These are phyloP conservation scores for Drosophila antonietae DNA, from an alignment of 2,888 invertebrate genomes.

Conservation along the genomic window DNA sequence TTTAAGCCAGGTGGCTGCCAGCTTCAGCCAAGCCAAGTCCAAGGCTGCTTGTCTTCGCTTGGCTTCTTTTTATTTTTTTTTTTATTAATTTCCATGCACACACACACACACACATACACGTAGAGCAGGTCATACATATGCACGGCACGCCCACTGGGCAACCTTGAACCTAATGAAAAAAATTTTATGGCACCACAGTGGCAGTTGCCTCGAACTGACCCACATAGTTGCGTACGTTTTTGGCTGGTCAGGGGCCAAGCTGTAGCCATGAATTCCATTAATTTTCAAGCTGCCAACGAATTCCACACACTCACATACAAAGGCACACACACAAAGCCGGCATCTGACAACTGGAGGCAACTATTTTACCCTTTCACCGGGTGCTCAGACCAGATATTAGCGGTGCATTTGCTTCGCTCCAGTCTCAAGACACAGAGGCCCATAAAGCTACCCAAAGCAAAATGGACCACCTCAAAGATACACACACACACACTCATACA, in stretches of 20 bases:
- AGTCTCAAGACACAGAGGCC: slow-evolving; percentile 43
- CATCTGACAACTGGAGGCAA: slow-evolving; percentile 55
- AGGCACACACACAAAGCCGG: slow-evolving; percentile 17
- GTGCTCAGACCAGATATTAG: slow-evolving; percentile 62
- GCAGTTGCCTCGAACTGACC: slow-evolving; percentile 60
- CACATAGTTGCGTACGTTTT: slow-evolving; percentile 61
- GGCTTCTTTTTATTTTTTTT: slow-evolving; percentile 2
- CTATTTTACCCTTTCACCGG: slow-evolving; percentile 75
- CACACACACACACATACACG: slow-evolving; percentile 29
- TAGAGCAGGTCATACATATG: not conserved
- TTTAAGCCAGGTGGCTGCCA: slow-evolving; percentile 18
- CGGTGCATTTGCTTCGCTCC: slow-evolving; percentile 62
- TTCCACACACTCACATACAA: slow-evolving; percentile 32
- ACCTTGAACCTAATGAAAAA: slow-evolving; percentile 81
- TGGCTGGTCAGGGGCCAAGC: slow-evolving; percentile 69
- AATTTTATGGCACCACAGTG: slow-evolving; percentile 70
- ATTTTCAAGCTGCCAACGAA: slow-evolving; percentile 76
- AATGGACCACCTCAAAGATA: slow-evolving; percentile 29
- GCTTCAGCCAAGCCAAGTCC: slow-evolving; percentile 2
- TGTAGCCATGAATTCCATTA: slow-evolving; percentile 80
- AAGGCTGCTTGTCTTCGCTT: slow-evolving; percentile 1
- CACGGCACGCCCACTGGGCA: slow-evolving; percentile 41
- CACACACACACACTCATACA: slow-evolving; percentile 5
- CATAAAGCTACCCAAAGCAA: slow-evolving; percentile 48
- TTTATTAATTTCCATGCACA: slow-evolving; percentile 66